Evolutionary conservation across 2,113 vertebrate species (phyloP).

Genomic region (Raja brachyura): DNA sequence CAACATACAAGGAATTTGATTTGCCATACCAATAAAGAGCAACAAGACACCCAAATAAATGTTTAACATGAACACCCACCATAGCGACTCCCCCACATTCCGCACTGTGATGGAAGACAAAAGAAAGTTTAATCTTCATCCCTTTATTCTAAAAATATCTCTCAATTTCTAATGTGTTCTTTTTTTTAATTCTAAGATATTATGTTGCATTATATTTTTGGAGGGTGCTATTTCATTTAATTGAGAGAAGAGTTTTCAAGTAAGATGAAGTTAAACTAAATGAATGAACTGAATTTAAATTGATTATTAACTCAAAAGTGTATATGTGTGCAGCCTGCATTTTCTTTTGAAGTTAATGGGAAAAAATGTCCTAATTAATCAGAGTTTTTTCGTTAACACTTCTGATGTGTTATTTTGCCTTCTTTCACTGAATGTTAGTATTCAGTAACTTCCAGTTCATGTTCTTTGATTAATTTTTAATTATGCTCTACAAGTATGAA

Average conservation of each 20-base stretch:
- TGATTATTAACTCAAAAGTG: neutral
- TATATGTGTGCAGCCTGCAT: neutral
- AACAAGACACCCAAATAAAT: too few species aligned
- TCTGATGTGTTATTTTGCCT: neutral
- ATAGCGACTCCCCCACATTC: too few species aligned
- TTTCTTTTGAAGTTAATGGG: neutral
- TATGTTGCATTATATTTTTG: neutral
- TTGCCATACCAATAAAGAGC: too few species aligned
- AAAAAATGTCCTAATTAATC: slow-evolving; percentile 26
- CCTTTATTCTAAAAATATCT: too few species aligned
- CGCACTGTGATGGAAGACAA: too few species aligned
- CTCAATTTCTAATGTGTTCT: neutral
- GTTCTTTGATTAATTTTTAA: slow-evolving; percentile 10
- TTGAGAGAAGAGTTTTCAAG: neutral
- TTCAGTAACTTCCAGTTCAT: neutral
- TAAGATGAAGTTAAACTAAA: slow-evolving; percentile 8
- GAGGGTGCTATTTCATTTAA: neutral
- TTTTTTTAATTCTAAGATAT: neutral
- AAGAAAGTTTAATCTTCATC: too few species aligned
- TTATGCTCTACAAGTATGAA: neutral
- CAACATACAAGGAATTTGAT: too few species aligned
- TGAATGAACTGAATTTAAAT: slow-evolving; percentile 32
- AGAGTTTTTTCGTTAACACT: neutral
- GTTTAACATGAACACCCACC: too few species aligned
- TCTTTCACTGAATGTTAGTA: neutral